Base-by-base conservation (phyloP, 2,888 invertebrate genomes). In the Callyntrura sp. region DNA sequence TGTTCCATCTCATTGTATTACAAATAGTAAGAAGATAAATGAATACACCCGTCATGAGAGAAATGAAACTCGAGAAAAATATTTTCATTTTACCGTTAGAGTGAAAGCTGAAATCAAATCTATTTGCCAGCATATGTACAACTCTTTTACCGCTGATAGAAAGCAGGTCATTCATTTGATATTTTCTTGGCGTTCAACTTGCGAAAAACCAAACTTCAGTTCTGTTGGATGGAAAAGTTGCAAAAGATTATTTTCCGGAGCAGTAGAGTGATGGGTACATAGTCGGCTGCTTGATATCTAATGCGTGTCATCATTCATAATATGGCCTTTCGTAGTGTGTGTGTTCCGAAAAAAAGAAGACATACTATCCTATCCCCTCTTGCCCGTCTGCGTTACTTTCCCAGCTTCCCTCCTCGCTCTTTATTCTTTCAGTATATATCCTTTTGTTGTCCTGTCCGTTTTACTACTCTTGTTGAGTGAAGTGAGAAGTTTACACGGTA, bases 401-500 rank as follows among this genome's bases (percentile, higher is more conserved):
- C 25, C 76, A 76, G 76, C 51, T 55, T 78, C 28, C 55, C 17
- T 81, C 55, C 17, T 70, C 35, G 14, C 79, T 79, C 17, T 25
- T 57, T 62, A 35, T 51, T 35, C 78, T 65, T 60, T 65, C 45
- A 23, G 45, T 48, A 11, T 48, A 11, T 55, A 25, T 57, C 35
- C 45, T 60, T 76, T 85, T 83, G 68, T 85, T 85, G 57, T 20
- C 73, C 12, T 81, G 48, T 51, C 62, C 68, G 23, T 73, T 76
- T 76, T 76, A 57, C 76, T 45, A 25, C 86, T 86, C 60, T 70
- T 88, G 73, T 88, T 83, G 83, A 88, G 73, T 83, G 83, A 88
- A 88, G 88, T 88, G 88, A 88, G 83, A 88, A 88, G 83, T 88
- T 88, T 88, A 88, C 88, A 83, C 62, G 83, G 28, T 60, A 70